Base-by-base conservation (phyloP, 2,888 invertebrate genomes). In the Tiliacea aurago region DNA sequence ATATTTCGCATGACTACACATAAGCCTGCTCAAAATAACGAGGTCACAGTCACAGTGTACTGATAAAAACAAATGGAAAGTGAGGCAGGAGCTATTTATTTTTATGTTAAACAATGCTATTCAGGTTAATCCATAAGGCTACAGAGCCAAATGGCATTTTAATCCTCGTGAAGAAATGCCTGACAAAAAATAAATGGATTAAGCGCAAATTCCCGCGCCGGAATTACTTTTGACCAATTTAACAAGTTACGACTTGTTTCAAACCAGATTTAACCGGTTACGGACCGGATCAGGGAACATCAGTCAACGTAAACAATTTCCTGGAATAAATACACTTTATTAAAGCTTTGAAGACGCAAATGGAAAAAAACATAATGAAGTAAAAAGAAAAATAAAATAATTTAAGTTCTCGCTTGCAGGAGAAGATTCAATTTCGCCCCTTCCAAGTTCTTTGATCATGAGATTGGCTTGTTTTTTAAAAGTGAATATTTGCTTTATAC, bases 311-410 rank as follows among this genome's bases (percentile, higher is more conserved):
- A 85, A 84, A 90, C 87, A 88, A 87, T 89, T 88, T 88, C 78
- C 82, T 85, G 59, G 53, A 80, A 89, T 82, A 81, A 84, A 83
- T 79, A 86, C 76, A 82, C 81, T 84, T 85, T 84, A 70, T 71
- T 80, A 86, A 81, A 65, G 80, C 88, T 90, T 90, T 87, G 88
- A 89, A 84, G 81, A 78, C 83, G 87, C 86, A 89, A 91, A 91
- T 90, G 84, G 87, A 91, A 90, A 91, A 90, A 90, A 90, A 89
- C 87, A 90, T 92, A 92, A 93, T 88, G 89, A 91, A 90, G 90
- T 90, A 85, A 88, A 87, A 87, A 89, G 88, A 86, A 84, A 88
- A 84, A 73, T 69, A 63, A 65, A 76, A 81, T 83, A 70, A 83
- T 86, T 84, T 80, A 83, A 90, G 86, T 85, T 91, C 78, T 64